Evolutionary conservation across 2,888 invertebrate genomes (phyloP), one percentile per base, ranked within the genome.

Genomic region (Drosophila gaucha): DNA sequence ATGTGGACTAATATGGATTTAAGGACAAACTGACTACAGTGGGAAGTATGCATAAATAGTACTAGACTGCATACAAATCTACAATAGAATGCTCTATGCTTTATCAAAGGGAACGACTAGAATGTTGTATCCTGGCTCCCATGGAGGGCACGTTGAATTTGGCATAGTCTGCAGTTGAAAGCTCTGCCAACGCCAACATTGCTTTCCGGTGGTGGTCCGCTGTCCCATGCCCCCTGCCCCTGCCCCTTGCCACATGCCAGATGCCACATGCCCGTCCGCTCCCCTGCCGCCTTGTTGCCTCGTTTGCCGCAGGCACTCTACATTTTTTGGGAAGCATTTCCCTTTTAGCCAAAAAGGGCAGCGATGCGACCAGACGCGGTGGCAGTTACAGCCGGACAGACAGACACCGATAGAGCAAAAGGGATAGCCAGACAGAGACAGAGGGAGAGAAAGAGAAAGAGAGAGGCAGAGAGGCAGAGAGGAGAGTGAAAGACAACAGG

Each of bases 281-380:
- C 24, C 8, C 30, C 16, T 26, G 6, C 18, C 31, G 35, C 28
- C 24, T 18, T 22, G 22, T 18, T 56, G 66, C 36, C 56, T 36
- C 16, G 55, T 46, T 55, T 35, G 73, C 70, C 74, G 47, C 68
- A 60, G 74, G 60, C 60, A 56, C 47, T 56, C 39, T 33, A 18
- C 57, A 44, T 67, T 67, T 74, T 68, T 44, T 57, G 51, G 46
- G 22, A 18, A 62, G 77, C 73, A 72, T 72, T 74, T 74, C 60
- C 73, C 77, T 76, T 76, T 77, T 67, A 55, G 57, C 73, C 20
- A 72, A 72, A 76, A 76, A 72, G 56, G 60, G 50, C 77, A 76
- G 49, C 77, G 28, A 36, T 31, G 57, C 38, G 69, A 18, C 49
- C 54, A 58, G 49, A 46, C 55, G 33, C 47, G 49, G 18, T 62